Evolutionary conservation across 1,140 invertebrate species (phyloP).

Genomic region (Halesus radiatus): DNA sequence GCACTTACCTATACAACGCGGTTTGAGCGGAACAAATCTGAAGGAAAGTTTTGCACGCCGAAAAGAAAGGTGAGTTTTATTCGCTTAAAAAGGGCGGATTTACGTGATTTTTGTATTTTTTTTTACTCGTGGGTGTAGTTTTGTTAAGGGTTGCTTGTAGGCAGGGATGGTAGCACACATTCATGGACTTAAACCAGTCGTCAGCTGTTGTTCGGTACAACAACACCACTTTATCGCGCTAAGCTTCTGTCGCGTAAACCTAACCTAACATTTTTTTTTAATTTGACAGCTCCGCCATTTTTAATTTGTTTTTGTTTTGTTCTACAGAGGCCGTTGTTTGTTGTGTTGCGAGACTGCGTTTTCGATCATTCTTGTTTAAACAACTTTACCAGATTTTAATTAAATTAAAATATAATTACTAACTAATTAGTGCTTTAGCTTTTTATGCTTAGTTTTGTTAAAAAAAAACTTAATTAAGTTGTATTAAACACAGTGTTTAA

Average conservation of each 20-base stretch:
- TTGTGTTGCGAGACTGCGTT: conserved; percentile 10
- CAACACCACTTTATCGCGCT: conserved; percentile 10
- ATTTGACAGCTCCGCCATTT: conserved; percentile 18
- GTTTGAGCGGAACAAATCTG: neutral
- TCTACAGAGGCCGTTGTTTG: neutral
- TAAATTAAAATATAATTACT: neutral
- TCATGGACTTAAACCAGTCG: conserved; percentile 11
- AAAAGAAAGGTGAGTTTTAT: neutral
- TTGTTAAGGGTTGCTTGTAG: neutral
- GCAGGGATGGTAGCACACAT: neutral
- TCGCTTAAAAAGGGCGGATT: neutral
- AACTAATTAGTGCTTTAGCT: neutral
- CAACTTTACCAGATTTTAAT: neutral
- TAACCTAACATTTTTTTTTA: conserved; percentile 34
- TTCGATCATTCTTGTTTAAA: neutral
- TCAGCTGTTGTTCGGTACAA: conserved; percentile 28
- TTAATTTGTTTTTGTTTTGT: conserved; percentile 36
- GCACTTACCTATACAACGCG: neutral
- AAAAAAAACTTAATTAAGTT: too few relatives aligned
- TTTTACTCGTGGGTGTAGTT: neutral
- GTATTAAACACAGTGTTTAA: too few relatives aligned
- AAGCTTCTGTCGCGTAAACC: conserved; percentile 4
- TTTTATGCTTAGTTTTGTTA: neutral
- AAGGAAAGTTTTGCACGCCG: neutral
- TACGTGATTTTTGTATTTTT: neutral